Evolutionary conservation across 1,140 invertebrate genomes (phyloP).

Genomic region (Ceratosolen solmsi): DNA sequence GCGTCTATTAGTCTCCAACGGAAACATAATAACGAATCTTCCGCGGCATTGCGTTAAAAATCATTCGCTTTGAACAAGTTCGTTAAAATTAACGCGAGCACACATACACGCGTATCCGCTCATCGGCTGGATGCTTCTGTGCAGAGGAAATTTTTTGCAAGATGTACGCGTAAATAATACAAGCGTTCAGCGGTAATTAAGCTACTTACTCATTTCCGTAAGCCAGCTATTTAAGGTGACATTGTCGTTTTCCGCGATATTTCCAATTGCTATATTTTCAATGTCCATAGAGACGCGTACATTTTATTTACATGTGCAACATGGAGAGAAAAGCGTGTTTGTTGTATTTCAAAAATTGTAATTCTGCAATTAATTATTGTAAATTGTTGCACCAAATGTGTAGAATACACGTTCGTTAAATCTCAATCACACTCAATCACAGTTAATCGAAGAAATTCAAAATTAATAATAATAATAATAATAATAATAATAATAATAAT

Average conservation of each 20-base stretch:
- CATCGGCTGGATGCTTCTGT: neutral
- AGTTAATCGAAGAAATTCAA: no score
- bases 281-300: neutral
- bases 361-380: no score
- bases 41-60: neutral
- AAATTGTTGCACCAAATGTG: no score
- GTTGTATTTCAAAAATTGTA: no score
- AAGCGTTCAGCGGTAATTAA: slow-evolving; percentile 25
- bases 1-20: no score
- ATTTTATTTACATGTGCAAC: no score
- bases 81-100: neutral
- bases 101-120: no score
- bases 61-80: neutral
- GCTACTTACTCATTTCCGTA: slow-evolving; percentile 16
- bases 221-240: neutral
- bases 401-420: no score
- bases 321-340: no score
- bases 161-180: neutral
- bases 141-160: neutral
- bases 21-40: neutral
- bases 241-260: neutral
- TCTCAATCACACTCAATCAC: no score
- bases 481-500: no score
- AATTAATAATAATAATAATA: no score
- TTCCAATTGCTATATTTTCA: neutral